Evolutionary conservation across 2,113 vertebrate genomes (phyloP).

Genomic region (Anas platyrhynchos): DNA sequence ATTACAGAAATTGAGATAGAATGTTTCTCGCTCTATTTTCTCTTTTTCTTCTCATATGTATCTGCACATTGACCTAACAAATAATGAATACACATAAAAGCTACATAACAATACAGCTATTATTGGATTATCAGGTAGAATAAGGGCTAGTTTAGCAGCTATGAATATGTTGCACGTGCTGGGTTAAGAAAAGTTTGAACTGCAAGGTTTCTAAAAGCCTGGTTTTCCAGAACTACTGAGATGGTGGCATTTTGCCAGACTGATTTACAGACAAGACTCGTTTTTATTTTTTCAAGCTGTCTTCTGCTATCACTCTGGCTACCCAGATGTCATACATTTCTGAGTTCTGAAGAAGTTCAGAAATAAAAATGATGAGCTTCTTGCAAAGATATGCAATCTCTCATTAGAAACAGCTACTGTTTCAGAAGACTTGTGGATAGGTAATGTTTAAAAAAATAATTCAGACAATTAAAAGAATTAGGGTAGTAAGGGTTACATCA

Average conservation of each 20-base stretch:
- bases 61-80: background rate
- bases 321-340: background rate
- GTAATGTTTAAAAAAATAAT: background rate
- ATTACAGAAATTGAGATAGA: background rate
- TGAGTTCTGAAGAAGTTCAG: background rate
- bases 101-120: background rate
- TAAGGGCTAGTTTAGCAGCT: background rate
- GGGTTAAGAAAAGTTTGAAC: background rate
- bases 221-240: background rate
- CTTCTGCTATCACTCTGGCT: background rate
- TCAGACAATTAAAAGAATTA: background rate
- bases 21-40: background rate
- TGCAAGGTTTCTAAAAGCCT: background rate
- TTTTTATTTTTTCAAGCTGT: constrained; percentile 34
- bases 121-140: background rate
- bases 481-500: background rate
- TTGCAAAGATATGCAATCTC: background rate
- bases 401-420: background rate
- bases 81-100: background rate
- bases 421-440: background rate
- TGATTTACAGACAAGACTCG: background rate
- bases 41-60: background rate
- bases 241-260: background rate
- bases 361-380: background rate
- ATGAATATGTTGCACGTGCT: background rate